Evolutionary conservation across 2,888 invertebrate genomes (phyloP), one percentile per base, ranked within the genome.

Genomic region (Lucinisca nassula): DNA sequence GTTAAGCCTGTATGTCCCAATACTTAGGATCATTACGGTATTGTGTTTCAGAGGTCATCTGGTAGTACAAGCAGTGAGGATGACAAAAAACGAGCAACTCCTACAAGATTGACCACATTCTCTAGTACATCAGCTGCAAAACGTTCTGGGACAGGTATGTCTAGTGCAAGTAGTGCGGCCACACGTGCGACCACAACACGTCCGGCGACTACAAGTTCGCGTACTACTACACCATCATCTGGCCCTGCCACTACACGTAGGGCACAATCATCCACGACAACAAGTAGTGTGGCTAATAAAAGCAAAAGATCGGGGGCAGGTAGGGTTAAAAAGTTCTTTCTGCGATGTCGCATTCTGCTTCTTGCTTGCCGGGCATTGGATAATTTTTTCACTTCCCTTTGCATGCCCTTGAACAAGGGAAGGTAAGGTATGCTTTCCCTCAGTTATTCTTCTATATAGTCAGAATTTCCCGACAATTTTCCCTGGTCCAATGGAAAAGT

Each of bases 21-120:
- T n/a, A n/a, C n/a, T n/a, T n/a, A n/a, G n/a, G n/a, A n/a, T n/a
- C n/a, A n/a, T n/a, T n/a, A n/a, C n/a, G n/a, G n/a, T 40, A 10
- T 14, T 40, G 14, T 35, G 21, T 76, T 87, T 14, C 80, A 91
- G 91, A 83, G 91, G 17, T 90, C 90, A 32, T 88, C 90, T 4
- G 90, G 90, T 24, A 90, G 91, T 37, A 90, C 90, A 4, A 90
- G 88, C 77, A 90, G 90, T 30, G 87, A 87, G 61, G 91, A 91
- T 38, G 91, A 91, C 73, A 82, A 88, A 30, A 91, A 91, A 67
- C 75, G 88, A 38, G 79, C 90, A 14, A 87, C 90, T 24, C 87
- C 91, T 6, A 87, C 91, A 0, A 75, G 91, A 35, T 67, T 87
- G 76, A 35, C 84, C 32, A 24, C 75, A 24, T 30, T 73, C 0